These are phyloP conservation scores for Apus apus DNA, from an alignment of 2,113 vertebrate species.

Conservation along the genomic window DNA sequence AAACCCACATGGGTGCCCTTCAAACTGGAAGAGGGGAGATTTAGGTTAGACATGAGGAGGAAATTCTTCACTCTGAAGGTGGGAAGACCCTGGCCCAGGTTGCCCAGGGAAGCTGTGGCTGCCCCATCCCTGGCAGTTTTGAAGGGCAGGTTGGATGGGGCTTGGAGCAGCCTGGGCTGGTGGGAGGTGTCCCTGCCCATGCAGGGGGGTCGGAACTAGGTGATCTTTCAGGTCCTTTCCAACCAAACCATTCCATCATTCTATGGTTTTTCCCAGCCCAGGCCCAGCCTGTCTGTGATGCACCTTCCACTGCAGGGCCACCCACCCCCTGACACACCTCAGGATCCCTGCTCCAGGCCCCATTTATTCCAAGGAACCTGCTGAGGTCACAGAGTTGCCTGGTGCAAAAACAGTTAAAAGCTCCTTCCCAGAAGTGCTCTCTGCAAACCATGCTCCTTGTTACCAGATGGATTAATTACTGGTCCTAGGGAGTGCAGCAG, in stretches of 20 bases:
- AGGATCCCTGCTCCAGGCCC: background rate
- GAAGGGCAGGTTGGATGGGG: no score
- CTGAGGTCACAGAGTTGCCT: background rate
- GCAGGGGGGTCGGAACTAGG: no score
- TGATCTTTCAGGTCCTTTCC: no score
- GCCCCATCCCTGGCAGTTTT: no score
- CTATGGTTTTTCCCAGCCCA: background rate
- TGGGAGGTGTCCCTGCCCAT: no score
- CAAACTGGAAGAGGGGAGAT: no score
- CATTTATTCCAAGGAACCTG: background rate
- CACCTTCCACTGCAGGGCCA: background rate
- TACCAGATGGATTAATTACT: slow-evolving; percentile 90
- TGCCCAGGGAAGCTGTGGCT: no score
- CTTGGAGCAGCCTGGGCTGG: no score
- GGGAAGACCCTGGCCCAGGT: no score
- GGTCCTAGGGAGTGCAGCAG: slow-evolving; percentile 76
- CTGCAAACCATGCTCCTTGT: background rate
- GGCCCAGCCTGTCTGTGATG: background rate
- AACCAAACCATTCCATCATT: no score
- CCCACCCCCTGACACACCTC: accelerated
- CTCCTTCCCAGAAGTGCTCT: slow-evolving; percentile 3
- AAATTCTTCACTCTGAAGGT: no score
- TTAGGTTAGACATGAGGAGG: no score
- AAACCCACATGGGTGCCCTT: background rate
- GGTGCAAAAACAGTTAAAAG: slow-evolving; percentile 46